These are phyloP conservation scores for Microctonus hyperodae DNA, from an alignment of 2,888 invertebrate species.

Conservation along the genomic window DNA sequence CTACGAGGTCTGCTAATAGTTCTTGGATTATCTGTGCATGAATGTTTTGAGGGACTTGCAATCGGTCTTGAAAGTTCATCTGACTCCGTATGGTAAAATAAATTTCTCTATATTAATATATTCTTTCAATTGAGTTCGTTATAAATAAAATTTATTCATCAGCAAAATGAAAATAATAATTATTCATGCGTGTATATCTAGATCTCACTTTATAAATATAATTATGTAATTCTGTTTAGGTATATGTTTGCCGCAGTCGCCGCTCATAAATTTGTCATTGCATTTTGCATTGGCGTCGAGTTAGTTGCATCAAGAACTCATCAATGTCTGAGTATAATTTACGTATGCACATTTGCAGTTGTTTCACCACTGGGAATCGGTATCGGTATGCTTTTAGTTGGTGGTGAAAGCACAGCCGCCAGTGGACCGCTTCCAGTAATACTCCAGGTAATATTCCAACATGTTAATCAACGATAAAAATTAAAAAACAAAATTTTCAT, in stretches of 20 bases:
- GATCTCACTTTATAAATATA: not conserved
- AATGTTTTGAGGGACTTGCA: slow-evolving; percentile 79
- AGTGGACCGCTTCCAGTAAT: slow-evolving; percentile 66
- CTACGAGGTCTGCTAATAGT: slow-evolving; percentile 81
- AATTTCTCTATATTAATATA: slow-evolving; percentile 13
- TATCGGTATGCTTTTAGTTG: slow-evolving; percentile 74
- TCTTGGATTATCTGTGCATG: slow-evolving; percentile 84
- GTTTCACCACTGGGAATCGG: slow-evolving; percentile 84
- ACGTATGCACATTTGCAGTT: slow-evolving; percentile 78
- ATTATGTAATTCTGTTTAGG: slow-evolving; percentile 58
- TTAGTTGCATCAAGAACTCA: slow-evolving; percentile 76
- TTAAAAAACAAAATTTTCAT: not conserved
- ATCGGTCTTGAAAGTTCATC: slow-evolving; percentile 65
- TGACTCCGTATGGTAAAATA: slow-evolving; percentile 62
- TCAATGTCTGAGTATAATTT: slow-evolving; percentile 69
- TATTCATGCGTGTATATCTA: not conserved
- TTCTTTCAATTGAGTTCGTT: slow-evolving; percentile 49
- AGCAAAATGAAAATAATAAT: slow-evolving; percentile 11
- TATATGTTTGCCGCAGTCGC: slow-evolving; percentile 86
- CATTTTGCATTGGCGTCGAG: slow-evolving; percentile 88
- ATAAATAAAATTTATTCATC: slow-evolving; percentile 2
- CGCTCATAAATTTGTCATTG: slow-evolving; percentile 86
- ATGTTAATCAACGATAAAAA: not conserved
- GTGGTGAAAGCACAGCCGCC: slow-evolving; percentile 67
- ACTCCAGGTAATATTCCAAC: slow-evolving; percentile 53